These are phyloP conservation scores for Pemphredon lugubris DNA, from an alignment of 2,888 invertebrate genomes.

Conservation along the genomic window DNA sequence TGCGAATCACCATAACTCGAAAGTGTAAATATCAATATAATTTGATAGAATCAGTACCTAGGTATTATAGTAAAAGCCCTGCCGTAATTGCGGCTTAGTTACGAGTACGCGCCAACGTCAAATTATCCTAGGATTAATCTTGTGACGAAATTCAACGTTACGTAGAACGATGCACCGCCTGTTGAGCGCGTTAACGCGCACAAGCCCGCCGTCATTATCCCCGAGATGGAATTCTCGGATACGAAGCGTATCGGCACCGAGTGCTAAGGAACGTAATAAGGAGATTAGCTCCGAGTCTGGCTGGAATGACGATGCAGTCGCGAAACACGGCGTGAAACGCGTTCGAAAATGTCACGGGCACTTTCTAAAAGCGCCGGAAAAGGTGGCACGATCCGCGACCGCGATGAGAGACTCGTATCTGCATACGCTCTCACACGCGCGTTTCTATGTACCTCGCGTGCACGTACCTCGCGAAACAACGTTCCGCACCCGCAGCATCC, in stretches of 20 bases:
- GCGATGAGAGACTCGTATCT: slow-evolving; percentile 14
- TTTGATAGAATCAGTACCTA: no score
- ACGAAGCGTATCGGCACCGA: slow-evolving; percentile 7
- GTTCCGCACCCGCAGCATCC: slow-evolving; percentile 3
- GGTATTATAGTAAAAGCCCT: no score
- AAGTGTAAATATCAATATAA: no score
- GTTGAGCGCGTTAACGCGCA: neutral
- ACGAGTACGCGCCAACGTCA: neutral
- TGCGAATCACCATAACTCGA: no score
- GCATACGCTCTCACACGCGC: slow-evolving; percentile 7
- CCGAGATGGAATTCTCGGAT: slow-evolving; percentile 11
- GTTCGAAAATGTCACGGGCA: slow-evolving; percentile 55
- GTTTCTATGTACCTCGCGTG: no score
- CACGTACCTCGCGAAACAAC: no score
- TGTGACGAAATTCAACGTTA: slow-evolving; percentile 8
- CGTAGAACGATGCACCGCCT: neutral
- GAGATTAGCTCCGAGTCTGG: slow-evolving; percentile 27
- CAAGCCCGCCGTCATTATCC: neutral
- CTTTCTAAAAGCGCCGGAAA: slow-evolving; percentile 59
- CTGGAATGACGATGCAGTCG: slow-evolving; percentile 20
- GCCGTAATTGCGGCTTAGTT: neutral
- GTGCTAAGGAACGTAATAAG: slow-evolving; percentile 28
- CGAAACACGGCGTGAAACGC: slow-evolving; percentile 29
- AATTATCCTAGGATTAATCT: slow-evolving; percentile 24
- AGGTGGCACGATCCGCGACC: slow-evolving; percentile 37